phyloP scores from a whole-genome alignment of 2,888 invertebrate genomes.

The Drosophila ustulata region DNA sequence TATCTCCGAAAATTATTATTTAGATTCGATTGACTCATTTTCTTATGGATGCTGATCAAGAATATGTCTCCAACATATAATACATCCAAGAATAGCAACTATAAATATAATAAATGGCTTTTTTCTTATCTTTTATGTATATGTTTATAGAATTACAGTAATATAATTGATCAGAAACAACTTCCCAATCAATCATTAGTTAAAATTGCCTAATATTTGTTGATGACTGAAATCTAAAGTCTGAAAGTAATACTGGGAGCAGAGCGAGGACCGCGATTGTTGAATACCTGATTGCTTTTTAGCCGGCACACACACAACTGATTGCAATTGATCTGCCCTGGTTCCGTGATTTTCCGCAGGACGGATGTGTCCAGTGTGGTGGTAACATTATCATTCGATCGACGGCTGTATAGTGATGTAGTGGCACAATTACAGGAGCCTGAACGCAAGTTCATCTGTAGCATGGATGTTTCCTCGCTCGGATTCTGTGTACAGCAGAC shows the following conservation, averaged over 20 bases:
- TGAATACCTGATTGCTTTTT: conserved; percentile 67
- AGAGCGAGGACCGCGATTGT: conserved; percentile 80
- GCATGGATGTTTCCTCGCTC: conserved; percentile 28
- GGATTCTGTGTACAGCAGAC: conserved; percentile 42
- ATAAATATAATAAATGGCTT: too few relatives aligned
- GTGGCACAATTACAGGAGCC: conserved; percentile 80
- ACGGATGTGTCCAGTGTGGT: conserved; percentile 32
- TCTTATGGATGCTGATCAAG: too few relatives aligned
- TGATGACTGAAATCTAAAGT: conserved; percentile 54
- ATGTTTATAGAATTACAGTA: too few relatives aligned
- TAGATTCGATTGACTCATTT: too few relatives aligned
- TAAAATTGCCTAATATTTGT: not conserved
- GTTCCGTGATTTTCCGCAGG: conserved; percentile 27
- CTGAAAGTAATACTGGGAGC: conserved; percentile 83
- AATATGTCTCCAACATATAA: too few relatives aligned
- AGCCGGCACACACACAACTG: conserved; percentile 81
- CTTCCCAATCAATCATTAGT: not conserved
- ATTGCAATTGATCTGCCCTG: conserved; percentile 63
- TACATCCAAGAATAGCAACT: too few relatives aligned
- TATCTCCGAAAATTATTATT: too few relatives aligned
- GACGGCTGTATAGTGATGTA: conserved; percentile 81
- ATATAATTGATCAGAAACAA: too few relatives aligned
- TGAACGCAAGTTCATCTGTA: conserved; percentile 38
- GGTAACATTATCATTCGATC: conserved; percentile 81
- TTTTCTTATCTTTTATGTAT: too few relatives aligned